phyloP scores from a whole-genome alignment of 2,113 vertebrate genomes.

The Callionymus lyra region DNA sequence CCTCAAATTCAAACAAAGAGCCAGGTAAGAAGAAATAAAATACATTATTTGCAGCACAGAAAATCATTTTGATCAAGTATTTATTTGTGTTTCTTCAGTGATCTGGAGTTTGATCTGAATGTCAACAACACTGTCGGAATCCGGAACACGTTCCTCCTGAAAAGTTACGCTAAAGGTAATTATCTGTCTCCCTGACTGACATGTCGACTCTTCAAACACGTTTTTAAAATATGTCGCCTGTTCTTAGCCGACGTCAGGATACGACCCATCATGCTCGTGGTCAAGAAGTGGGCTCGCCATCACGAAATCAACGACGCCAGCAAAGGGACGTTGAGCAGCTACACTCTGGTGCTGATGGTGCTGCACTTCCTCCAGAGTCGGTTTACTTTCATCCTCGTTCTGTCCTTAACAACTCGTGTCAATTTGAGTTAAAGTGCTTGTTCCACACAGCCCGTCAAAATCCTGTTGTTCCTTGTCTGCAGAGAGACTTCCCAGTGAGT shows the following conservation, averaged over 20 bases:
- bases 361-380: slow-evolving; percentile 98
- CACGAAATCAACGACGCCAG: slow-evolving; percentile 91
- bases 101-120: slow-evolving; percentile 95
- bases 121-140: slow-evolving; percentile 95
- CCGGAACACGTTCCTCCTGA: slow-evolving; percentile 96
- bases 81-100: slow-evolving; percentile 53
- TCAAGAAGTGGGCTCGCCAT: slow-evolving; percentile 92
- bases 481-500: slow-evolving; percentile 90
- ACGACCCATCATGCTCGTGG: slow-evolving; percentile 81
- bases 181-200: neutral
- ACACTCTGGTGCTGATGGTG: slow-evolving; percentile 91
- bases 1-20: slow-evolving; percentile 86
- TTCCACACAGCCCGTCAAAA: slow-evolving; percentile 74
- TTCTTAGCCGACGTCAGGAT: slow-evolving; percentile 83
- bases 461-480: slow-evolving; percentile 88
- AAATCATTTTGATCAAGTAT: slow-evolving; percentile 1
- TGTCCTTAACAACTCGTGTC: neutral
- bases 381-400: slow-evolving; percentile 46
- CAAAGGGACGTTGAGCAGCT: slow-evolving; percentile 94
- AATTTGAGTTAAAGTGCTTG: slow-evolving; percentile 10
- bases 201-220: too few relatives aligned
- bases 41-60: neutral
- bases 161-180: slow-evolving; percentile 83
- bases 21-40: slow-evolving; percentile 83
- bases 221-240: neutral